Percentiles rank a stretch among this genome's conserved stretches.
phyloP scores from a whole-genome alignment of 2,888 invertebrate species.

The Dryococelus australis region DNA sequence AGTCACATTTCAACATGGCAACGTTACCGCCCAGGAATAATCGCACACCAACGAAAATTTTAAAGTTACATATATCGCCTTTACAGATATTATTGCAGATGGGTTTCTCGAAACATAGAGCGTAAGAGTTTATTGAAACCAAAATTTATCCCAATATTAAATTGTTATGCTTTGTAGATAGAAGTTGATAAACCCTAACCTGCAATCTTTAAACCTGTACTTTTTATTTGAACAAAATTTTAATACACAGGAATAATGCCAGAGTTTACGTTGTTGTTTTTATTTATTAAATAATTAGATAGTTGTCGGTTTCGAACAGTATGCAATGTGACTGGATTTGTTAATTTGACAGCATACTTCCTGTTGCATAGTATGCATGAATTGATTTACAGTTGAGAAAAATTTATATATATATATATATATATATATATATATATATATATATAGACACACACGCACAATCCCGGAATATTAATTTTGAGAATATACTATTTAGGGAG shows the following conservation, averaged over 20 bases:
- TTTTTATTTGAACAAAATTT: background rate
- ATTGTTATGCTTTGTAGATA: background rate
- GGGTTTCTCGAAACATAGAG: conserved; percentile 88
- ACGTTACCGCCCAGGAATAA: conserved; percentile 80
- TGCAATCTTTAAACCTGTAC: background rate
- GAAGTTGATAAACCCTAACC: background rate
- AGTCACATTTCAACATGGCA: conserved; percentile 64
- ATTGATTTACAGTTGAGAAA: no score
- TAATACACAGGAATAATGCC: background rate
- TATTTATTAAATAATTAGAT: background rate
- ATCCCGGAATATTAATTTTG: background rate
- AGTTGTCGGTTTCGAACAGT: background rate
- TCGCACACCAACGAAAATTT: conserved; percentile 74
- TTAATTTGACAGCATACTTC: no score
- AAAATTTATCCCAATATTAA: background rate
- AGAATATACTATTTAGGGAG: conserved; percentile 64
- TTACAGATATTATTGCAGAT: conserved; percentile 85
- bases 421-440: no score
- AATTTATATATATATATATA: no score
- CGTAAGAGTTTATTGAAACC: conserved; percentile 69
- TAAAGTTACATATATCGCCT: conserved; percentile 77
- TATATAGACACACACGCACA: no score
- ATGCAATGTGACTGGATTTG: no score
- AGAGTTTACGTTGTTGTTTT: background rate
- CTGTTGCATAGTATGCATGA: no score